Base-by-base conservation (phyloP, 2,888 invertebrate genomes). In the Gonocerus acuteangulatus region DNA sequence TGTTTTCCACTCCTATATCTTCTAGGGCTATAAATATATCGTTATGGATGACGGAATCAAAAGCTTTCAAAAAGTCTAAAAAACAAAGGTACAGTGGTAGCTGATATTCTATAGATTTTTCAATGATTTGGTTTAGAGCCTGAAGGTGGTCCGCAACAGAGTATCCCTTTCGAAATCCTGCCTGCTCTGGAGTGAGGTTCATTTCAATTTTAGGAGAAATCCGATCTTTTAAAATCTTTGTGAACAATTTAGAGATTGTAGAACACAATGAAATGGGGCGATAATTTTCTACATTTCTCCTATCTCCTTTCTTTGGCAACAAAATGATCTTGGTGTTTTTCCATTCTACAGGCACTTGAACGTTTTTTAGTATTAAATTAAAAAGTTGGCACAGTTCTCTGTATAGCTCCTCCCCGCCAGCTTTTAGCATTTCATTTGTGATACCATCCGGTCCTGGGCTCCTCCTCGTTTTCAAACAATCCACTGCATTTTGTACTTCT, bases 81-180 rank as follows among this genome's bases (percentile, higher is more conserved):
- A 56, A 52, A 16, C 36, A 52, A 16, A 52, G 15, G 32, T 36
- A 48, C 6, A 59, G 4, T 19, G 59, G 44, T 65, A 66, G 58
- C 67, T 49, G 65, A 65, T 66, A 66, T 61, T 64, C 59, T 27
- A 49, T 56, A 18, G 64, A 52, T 57, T 63, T 64, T 61, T 60
- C 49, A 32, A 48, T 49, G 15, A 60, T 15, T 49, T 60, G 60
- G 22, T 45, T 60, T 13, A 44, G n/a, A 11, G 48, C 36, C n/a
- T 60, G 60, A 4, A 60, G 48, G 13, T 48, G 44, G 44, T 60
- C n/a, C 2, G 2, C 16, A n/a, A 34, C 34, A 13, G 48, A 48
- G 15, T 36, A 58, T 6, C 27, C 27, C 36, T 44, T 21, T 23
- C 58, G 16, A 27, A 58, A 58, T 15, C 48, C 48, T 9, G 58